Evolutionary conservation across 92 coral and sea anemone genomes (phyloP), one percentile per base, ranked within the genome.

Genomic region (Phenganax marumi): DNA sequence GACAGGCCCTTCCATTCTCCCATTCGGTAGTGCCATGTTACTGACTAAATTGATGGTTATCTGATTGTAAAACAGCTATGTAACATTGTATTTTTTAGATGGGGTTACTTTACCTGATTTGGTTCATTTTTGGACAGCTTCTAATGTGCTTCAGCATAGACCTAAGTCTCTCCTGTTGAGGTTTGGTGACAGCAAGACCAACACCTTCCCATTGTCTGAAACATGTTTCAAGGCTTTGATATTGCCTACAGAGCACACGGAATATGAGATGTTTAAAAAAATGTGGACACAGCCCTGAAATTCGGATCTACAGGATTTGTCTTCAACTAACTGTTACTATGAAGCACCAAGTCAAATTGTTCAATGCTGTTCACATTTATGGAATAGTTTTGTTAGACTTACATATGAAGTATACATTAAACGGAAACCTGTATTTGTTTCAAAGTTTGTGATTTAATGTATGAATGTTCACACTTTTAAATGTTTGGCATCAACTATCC

Each of bases 281-380:
- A 87, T 52, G 79, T 87, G 82, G 90, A 87, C 77, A 84, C 84
- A 23, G 87, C 90, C 54, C 54, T 84, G 53, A 83, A 84, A 71
- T 87, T 76, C 79, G 90, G 90, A 43, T 63, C 87, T 10, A 48
- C 33, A 79, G 90, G 85, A 64, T 84, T 87, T 68, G 64, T 78
- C 17, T 87, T 87, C 70, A 24, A 64, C 47, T 64, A 64, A 64
- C 22, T 60, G 22, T 16, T 8, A 23, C 14, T 64, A 64, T 64
- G 10, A 25, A 16, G 65, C 65, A 22, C 70, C 23, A 64, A 13
- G 70, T 64, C 65, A 0, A 64, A 64, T 22, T 22, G 70, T 22
- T 64, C 47, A 14, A 22, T 64, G 70, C 21, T 64, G 26, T 64
- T 64, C 17, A 64, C 23, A 64, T 64, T 22, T 64, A 22, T 17